phyloP scores from a whole-genome alignment of 1,140 invertebrate species.

The Ceratoteleas bidentatus region DNA sequence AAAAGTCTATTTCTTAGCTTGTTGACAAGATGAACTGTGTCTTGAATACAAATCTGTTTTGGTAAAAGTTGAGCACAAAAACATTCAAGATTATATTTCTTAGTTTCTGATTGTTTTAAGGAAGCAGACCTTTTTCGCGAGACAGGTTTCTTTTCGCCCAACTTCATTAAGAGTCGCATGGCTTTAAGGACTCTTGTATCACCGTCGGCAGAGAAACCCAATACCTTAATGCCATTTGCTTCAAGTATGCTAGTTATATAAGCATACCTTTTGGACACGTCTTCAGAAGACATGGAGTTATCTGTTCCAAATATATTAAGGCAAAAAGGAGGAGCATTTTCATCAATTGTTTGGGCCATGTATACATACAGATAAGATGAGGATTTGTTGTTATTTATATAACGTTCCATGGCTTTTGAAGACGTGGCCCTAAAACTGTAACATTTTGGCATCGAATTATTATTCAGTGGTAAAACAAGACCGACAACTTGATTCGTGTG shows the following conservation, averaged over 20 bases:
- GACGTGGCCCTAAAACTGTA: slow-evolving; percentile 42
- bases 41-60: slow-evolving; percentile 1
- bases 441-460: slow-evolving; percentile 27
- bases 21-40: slow-evolving; percentile 5
- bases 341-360: slow-evolving; percentile 48
- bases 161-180: slow-evolving; percentile 5
- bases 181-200: slow-evolving; percentile 3
- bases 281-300: slow-evolving; percentile 34
- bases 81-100: neutral
- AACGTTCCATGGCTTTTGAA: slow-evolving; percentile 33
- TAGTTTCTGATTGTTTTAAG: neutral
- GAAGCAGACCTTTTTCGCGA: neutral
- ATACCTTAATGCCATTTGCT: neutral
- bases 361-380: slow-evolving; percentile 39
- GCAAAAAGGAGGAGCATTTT: slow-evolving; percentile 47
- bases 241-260: slow-evolving; percentile 4
- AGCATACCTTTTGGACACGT: neutral
- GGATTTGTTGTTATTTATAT: slow-evolving; percentile 33
- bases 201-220: slow-evolving; percentile 4
- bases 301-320: slow-evolving; percentile 51
- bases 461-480: slow-evolving; percentile 55
- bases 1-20: slow-evolving; percentile 6
- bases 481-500: slow-evolving; percentile 47
- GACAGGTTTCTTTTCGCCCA: neutral
- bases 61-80: slow-evolving; percentile 4